Conservation (phyloP, 2,888 invertebrate species). For the Coremacera marginata region DNA sequence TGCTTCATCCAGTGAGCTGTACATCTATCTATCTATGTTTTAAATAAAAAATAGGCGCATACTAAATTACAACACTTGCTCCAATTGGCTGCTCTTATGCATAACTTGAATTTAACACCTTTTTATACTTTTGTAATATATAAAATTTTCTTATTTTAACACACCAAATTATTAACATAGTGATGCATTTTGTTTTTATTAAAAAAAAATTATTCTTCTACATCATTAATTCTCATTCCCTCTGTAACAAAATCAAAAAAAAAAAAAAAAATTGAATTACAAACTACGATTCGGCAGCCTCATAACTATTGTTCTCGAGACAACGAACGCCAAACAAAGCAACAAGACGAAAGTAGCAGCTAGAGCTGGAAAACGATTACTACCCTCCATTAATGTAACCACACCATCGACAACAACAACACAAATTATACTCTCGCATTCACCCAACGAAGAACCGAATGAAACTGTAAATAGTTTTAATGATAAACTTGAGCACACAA, state of each 20-base stretch:
- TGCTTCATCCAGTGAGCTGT: too few relatives aligned
- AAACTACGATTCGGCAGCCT: constrained; percentile 44
- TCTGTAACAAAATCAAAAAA: constrained; percentile 3
- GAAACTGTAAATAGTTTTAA: constrained; percentile 42
- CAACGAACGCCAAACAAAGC: constrained; percentile 32
- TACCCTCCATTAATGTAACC: constrained; percentile 61
- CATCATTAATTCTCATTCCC: constrained; percentile 35
- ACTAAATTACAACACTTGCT: too few relatives aligned
- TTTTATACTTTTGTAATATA: too few relatives aligned
- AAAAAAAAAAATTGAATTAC: background rate
- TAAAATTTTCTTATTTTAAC: background rate
- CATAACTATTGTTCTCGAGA: constrained; percentile 47
- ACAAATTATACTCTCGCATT: constrained; percentile 54
- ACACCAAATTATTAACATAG: background rate
- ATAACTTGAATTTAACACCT: too few relatives aligned
- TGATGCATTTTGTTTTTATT: constrained; percentile 17
- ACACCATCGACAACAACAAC: constrained; percentile 59
- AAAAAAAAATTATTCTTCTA: background rate
- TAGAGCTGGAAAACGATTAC: constrained; percentile 42
- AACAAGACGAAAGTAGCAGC: constrained; percentile 33
- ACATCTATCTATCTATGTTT: too few relatives aligned
- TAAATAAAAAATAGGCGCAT: too few relatives aligned
- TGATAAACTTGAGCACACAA: constrained; percentile 9
- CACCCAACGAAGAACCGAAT: constrained; percentile 42
- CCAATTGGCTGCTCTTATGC: too few relatives aligned